Evolutionary conservation across 2,888 invertebrate genomes (phyloP).

Genomic region (Itoplectis maculator): DNA sequence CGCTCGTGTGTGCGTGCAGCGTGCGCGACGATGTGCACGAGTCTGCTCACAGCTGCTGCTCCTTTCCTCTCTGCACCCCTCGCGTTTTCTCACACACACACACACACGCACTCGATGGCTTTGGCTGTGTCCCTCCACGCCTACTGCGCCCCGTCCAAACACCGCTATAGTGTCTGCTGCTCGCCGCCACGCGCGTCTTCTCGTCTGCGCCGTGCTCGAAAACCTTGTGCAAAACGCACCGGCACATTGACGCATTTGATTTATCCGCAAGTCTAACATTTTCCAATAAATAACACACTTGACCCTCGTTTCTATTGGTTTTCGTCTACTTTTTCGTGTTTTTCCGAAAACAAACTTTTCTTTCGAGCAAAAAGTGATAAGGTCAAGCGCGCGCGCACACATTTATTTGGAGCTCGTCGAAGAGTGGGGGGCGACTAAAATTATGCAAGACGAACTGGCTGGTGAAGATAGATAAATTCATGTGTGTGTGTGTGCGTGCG

Average conservation of each 20-base stretch:
- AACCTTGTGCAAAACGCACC: neutral
- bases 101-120: slow-evolving; percentile 43
- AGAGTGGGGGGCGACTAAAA: slow-evolving; percentile 34
- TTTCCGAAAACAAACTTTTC: neutral
- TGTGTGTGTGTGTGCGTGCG: neutral
- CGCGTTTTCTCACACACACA: slow-evolving; percentile 46
- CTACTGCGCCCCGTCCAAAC: slow-evolving; percentile 6
- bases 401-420: slow-evolving; percentile 25
- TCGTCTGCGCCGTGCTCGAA: neutral
- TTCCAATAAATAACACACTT: no score
- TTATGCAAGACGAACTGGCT: slow-evolving; percentile 54
- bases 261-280: neutral
- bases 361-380: slow-evolving; percentile 25
- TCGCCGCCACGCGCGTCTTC: neutral
- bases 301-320: no score
- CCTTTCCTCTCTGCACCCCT: slow-evolving; percentile 15
- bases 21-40: slow-evolving; percentile 53
- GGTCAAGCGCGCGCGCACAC: slow-evolving; percentile 55
- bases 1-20: slow-evolving; percentile 61
- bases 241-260: neutral
- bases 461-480: slow-evolving; percentile 36
- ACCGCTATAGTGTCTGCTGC: neutral
- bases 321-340: no score
- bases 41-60: slow-evolving; percentile 13
- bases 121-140: slow-evolving; percentile 34